Evolutionary conservation across 2,113 vertebrate species (phyloP).

Genomic region (Eublepharis macularius): DNA sequence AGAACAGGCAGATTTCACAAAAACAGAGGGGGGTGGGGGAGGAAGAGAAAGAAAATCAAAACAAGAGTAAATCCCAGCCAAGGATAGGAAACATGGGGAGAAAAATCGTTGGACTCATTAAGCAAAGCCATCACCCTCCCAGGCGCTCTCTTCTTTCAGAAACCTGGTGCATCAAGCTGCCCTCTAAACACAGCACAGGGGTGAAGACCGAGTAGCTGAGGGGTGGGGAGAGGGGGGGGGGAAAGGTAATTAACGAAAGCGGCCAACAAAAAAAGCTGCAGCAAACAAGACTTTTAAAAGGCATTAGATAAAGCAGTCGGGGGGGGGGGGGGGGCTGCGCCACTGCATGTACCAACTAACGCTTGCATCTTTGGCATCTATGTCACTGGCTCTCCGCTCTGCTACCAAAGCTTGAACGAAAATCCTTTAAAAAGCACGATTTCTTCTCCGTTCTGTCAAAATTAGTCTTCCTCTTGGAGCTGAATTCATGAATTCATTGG

Average conservation of each 20-base stretch:
- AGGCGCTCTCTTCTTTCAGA: constrained; percentile 38
- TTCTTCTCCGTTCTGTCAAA: constrained; percentile 1
- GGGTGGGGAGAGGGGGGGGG: constrained; percentile 4
- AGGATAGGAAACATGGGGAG: constrained; percentile 46
- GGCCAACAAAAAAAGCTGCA: constrained; percentile 1
- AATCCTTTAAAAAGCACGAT: constrained; percentile 15
- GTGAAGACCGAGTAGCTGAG: no score
- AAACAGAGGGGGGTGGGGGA: background rate
- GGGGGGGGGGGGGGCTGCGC: background rate
- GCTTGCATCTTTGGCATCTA: constrained; percentile 19
- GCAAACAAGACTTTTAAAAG: constrained; percentile 55
- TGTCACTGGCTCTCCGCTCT: background rate
- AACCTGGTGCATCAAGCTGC: constrained; percentile 30
- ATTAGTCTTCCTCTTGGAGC: background rate
- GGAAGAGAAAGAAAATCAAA: background rate
- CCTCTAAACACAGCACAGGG: constrained; percentile 34
- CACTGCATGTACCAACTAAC: background rate
- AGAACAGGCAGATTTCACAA: constrained; percentile 13
- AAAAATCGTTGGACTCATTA: constrained; percentile 55
- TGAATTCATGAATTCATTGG: background rate
- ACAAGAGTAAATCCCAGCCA: background rate
- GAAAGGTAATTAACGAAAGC: constrained; percentile 43
- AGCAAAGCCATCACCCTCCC: constrained; percentile 40
- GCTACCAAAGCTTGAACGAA: constrained; percentile 15
- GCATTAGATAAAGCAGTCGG: constrained; percentile 24